Evolutionary conservation across 1,140 invertebrate genomes (phyloP), one percentile per base, ranked within the genome.

Genomic region (Trichoplusia ni): DNA sequence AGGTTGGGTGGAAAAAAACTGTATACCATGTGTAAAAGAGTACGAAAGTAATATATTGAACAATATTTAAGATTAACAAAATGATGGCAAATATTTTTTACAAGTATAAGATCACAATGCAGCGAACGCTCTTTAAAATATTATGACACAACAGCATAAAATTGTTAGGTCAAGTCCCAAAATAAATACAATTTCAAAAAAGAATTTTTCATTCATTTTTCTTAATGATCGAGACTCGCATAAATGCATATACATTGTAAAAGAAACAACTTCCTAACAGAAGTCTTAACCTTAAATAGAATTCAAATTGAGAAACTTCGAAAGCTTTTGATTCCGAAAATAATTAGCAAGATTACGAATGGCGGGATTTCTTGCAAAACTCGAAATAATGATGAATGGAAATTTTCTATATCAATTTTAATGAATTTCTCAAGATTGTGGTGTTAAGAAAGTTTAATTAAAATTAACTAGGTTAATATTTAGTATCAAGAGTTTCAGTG

Each of bases 271-370:
- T 13, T 11, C 58, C n/a, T 60, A 33, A 61, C 18, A 25, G 14
- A 61, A 13, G 40, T 49, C 42, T 61, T 61, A 35, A 49, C 44
- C 42, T 58, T 2, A 44, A 35, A 44, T 14, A 37, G 29, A 16
- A 47, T 47, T 44, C 31, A 60, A 60, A 60, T 46, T 60, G 42
- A 29, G 42, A 61, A 61, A 61, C 16, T 61, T 61, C 13, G 42
- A 37, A 47, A 38, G 42, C 58, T 61, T 61, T 61, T 49, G 44
- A 61, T 61, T 61, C 33, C 19, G 58, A 61, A 61, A 61, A 61
- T 61, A 61, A 61, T 61, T 61, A 61, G 44, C 16, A 38, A 38
- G 44, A 61, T 61, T 47, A 61, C 27, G 42, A 35, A 44, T 58
- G 3, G 25, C 38, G 2, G 23, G 16, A 25, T 31, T 44, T 31